Base-by-base conservation (phyloP, 2,113 vertebrate species). In the Dicrurus megarhynchus region DNA sequence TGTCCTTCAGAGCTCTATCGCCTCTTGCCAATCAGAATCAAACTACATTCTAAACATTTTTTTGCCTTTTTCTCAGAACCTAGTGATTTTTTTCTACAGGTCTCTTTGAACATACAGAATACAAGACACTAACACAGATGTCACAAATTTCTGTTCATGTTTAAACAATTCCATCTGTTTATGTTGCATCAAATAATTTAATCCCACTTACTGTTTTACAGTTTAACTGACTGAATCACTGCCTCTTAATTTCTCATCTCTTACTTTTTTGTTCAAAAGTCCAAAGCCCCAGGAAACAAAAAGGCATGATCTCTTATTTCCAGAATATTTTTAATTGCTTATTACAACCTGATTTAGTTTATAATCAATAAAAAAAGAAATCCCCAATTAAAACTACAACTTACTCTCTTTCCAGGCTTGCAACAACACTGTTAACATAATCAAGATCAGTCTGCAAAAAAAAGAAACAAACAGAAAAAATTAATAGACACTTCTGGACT, bases 391-490 rank as follows among this genome's bases (percentile, higher is more conserved):
- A 88, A 95, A 69, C 16, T n/a, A 80, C 5, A 87, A 99, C 99
- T 99, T 98, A 99, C 99, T 99, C 99, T 98, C 99, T 99, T 95
- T 99, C 98, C 95, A 99, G 97, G 94, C 97, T 98, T 79, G 98
- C 98, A 86, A 99, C 98, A 93, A 99, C 99, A 49, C 98, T 98
- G 71, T 99, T 98, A 64, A 99, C 99, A 53, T 99, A 99, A 74
- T 99, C 99, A 80, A 98, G 91, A 91, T 99, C 99, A 63, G 99
- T 99, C 99, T 99, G 97, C 68, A 14, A 71, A 95, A 61, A 96
- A 79, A 61, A 3, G 12, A 83, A 52, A 32, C 3, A 96, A 75
- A 85, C 2, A 89, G 24, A 82, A 85, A 63, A 64, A 67, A 3
- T 12, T 63, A 90, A 95, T 13, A 87, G 6, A 67, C 20, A 76